Evolutionary conservation across 1,140 invertebrate genomes (phyloP), one percentile per base, ranked within the genome.

Genomic region (Eulimnadia texana): DNA sequence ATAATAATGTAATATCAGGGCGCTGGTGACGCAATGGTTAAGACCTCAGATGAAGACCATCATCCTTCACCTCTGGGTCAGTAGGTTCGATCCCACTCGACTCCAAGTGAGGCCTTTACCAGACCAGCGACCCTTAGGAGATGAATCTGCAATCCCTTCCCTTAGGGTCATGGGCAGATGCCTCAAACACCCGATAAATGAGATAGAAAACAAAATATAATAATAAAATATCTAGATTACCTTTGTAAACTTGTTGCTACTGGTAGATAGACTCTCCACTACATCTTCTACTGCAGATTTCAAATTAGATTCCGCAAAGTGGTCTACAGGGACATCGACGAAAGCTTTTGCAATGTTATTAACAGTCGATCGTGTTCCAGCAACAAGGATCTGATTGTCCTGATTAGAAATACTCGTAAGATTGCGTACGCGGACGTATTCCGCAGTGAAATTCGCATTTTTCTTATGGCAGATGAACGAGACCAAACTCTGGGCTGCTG

Each of bases 401-500:
- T 9, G 16, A 42, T 16, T 42, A 9, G 33, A 42, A 16, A 16
- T 16, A 42, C 6, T 6, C 33, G 16, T 42, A 16, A 42, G 16
- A 16, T 42, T 42, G 6, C 16, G 33, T 42, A 42, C 16, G 16
- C 33, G 33, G 16, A 42, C 16, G 6, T 16, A 16, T 42, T 42
- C 33, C 6, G 6, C 33, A 42, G 33, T 42, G 16, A 9, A 42
- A 16, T 42, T 42, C 16, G 16, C 6, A 16, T 42, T 42, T 16
- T 16, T 42, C 16, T 16, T 6, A 42, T 42, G 6, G 33, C 33
- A 16, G 16, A 42, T 16, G 16, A 42, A 61, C 19, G 29, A 23
- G 0, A 27, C 50, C 33, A 65, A 11, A 29, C 62, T 27, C 16
- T 65, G 29, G 1, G 62, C 54, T 19, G 61, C 64, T 28, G 61